Conservation (phyloP, 2,888 invertebrate species). For the Azorinus chamasolen region DNA sequence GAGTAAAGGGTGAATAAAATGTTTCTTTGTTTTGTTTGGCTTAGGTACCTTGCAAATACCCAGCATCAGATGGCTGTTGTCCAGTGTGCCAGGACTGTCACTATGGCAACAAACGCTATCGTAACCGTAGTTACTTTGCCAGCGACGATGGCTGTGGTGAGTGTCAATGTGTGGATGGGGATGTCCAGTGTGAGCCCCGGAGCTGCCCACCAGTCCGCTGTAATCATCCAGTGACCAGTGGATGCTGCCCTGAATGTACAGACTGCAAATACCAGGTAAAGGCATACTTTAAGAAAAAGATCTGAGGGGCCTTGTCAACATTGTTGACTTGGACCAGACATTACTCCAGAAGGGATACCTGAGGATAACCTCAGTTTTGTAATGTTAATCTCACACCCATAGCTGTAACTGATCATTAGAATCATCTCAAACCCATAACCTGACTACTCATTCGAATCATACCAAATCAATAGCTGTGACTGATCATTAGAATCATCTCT, state of each 20-base stretch:
- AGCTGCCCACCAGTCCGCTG: conserved; percentile 70
- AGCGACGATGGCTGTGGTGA: conserved; percentile 44
- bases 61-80: conserved; percentile 74
- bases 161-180: conserved; percentile 63
- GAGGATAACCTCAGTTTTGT: too few species aligned
- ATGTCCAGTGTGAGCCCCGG: conserved; percentile 55
- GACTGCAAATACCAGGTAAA: conserved; percentile 70
- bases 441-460: too few species aligned
- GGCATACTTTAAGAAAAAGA: too few species aligned
- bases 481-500: too few species aligned
- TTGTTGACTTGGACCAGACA: too few species aligned
- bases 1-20: too few species aligned
- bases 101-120: conserved; percentile 53
- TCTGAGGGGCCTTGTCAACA: too few species aligned
- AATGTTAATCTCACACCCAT: too few species aligned
- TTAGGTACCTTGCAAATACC: conserved; percentile 66
- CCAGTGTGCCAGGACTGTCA: conserved; percentile 76
- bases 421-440: too few species aligned
- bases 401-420: too few species aligned
- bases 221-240: conserved; percentile 65
- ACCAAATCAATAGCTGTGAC: too few species aligned
- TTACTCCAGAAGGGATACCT: too few species aligned
- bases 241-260: conserved; percentile 73
- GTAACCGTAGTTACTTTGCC: conserved; percentile 63
- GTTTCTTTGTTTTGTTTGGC: background rate